Percentiles rank a stretch among this genome's conserved stretches.
Evolutionary conservation across 2,113 vertebrate genomes (phyloP).

Genomic region (Burhinus oedicnemus): DNA sequence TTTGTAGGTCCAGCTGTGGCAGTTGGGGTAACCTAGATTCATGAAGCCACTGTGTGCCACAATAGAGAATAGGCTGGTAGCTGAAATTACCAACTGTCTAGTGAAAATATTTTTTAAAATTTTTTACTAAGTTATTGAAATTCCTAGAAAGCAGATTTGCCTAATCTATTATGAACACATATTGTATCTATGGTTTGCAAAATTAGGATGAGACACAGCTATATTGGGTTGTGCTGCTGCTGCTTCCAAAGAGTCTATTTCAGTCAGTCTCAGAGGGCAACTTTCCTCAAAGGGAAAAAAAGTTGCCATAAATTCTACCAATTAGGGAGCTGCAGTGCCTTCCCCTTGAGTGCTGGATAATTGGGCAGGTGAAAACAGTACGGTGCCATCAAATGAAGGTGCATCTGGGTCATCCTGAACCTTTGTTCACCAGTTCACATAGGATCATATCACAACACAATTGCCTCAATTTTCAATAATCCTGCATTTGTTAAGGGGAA

Average conservation of each 20-base stretch:
- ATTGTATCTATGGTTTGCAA: neutral
- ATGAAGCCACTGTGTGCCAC: neutral
- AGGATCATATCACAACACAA: neutral
- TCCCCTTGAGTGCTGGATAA: conserved; percentile 6
- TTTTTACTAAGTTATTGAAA: neutral
- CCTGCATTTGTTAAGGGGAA: neutral
- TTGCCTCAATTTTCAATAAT: conserved; percentile 24
- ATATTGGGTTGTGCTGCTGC: neutral
- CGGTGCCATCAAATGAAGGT: neutral
- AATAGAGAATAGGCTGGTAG: neutral
- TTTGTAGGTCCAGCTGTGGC: neutral
- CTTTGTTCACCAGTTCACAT: neutral
- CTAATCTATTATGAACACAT: neutral
- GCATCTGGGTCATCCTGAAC: neutral
- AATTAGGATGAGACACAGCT: neutral
- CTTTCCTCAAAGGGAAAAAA: neutral
- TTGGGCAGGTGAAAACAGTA: conserved; percentile 26
- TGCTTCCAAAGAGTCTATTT: conserved; percentile 18
- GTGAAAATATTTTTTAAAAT: neutral
- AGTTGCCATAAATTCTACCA: conserved; percentile 27
- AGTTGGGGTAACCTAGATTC: neutral
- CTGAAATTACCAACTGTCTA: neutral
- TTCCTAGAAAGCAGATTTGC: neutral
- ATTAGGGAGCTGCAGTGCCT: conserved; percentile 26
- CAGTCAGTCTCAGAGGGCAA: neutral